Base-by-base conservation (phyloP, 2,888 invertebrate genomes). In the Sceliomorpha sp. region DNA sequence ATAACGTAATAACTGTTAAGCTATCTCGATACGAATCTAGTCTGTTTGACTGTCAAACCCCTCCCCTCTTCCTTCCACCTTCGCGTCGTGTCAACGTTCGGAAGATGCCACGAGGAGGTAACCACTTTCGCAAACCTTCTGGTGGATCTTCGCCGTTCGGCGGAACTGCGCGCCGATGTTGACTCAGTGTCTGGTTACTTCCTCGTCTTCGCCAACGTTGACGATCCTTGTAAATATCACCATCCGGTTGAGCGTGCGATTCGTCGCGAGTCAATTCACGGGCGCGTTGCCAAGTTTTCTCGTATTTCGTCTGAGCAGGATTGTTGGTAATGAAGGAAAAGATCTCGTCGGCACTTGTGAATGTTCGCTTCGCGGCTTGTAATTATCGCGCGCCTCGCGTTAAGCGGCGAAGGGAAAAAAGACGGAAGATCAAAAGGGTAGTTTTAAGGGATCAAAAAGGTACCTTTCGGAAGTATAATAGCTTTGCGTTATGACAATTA, bases 221-320 rank as follows among this genome's bases (percentile, higher is more conserved):
- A 42, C 42, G 39, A 68, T 51, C 47, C 29, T 60, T 68, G 62
- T 68, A 62, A 56, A 68, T 68, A 68, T 50, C 44, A 29, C 26
- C 47, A 56, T 68, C 60, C 55, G 60, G 36, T 50, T 10, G 44
- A 50, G 62, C 40, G 56, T 10, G 15, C 36, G 13, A 45, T 51
- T 51, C 37, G 32, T 56, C 39, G 48, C 42, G 51, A 58, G 50
- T 51, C 45, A 51, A 58, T 58, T 58, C 29, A 51, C 27, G 36
- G 60, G 50, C 70, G 64, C 60, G 56, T 64, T 64, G 51, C 53
- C 58, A 53, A 63, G 34, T 60, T n/a, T n/a, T 59, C 60, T 60
- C 60, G 60, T 64, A 59, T 64, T 56, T 70, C 39, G 44, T 48
- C 26, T 37, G 51, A n/a, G 37, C 15, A 5, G 37, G 37, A 29